These are phyloP conservation scores for Laterallus jamaicensis DNA, from an alignment of 2,113 vertebrate species.

Conservation along the genomic window DNA sequence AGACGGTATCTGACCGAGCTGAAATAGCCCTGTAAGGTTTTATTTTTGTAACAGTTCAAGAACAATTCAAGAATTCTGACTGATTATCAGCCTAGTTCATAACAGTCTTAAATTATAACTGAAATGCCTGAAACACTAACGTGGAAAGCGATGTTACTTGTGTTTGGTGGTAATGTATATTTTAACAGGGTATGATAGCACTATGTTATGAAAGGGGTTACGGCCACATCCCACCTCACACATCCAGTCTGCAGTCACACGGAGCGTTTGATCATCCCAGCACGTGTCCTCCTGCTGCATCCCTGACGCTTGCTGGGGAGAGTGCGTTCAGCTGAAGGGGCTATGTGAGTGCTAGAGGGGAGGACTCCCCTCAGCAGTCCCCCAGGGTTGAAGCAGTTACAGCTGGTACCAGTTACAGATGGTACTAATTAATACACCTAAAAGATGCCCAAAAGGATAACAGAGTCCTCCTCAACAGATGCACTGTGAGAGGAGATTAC, in stretches of 20 bases:
- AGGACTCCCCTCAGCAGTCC: not conserved
- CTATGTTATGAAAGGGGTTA: not conserved
- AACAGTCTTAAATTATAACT: not conserved
- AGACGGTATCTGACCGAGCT: not conserved
- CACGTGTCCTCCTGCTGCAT: not conserved
- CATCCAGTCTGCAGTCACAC: not conserved
- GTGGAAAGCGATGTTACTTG: not conserved
- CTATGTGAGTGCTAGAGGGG: not conserved
- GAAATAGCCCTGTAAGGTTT: not conserved
- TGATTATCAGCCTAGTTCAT: not conserved
- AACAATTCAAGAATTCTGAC: not conserved
- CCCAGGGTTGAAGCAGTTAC: not conserved
- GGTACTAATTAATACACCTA: conserved; percentile 8
- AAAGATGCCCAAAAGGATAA: conserved; percentile 29
- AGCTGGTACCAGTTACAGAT: not conserved
- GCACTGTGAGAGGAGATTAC: not conserved
- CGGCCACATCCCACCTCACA: not conserved
- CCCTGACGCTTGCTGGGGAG: accelerated
- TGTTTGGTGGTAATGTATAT: not conserved
- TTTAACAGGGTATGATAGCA: not conserved
- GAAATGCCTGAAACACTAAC: not conserved
- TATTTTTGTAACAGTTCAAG: not conserved
- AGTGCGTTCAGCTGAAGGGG: not conserved
- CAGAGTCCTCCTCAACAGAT: not conserved
- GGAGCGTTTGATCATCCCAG: not conserved